Base-by-base conservation (phyloP, 2,797 vertebrate genomes). In the Typhlichthys eigenmanni region DNA sequence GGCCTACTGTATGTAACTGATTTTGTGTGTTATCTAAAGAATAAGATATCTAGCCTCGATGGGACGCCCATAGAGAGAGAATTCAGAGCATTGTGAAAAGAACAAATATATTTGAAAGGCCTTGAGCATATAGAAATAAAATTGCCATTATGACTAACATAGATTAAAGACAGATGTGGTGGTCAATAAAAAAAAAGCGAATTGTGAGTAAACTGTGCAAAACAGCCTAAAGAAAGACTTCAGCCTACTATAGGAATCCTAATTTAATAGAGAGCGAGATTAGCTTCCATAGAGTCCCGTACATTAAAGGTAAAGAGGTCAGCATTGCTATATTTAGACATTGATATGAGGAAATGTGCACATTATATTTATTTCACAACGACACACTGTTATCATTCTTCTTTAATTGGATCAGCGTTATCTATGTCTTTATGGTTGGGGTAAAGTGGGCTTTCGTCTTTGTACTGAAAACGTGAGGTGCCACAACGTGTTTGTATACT, bases 311-410 rank as follows among this genome's bases (percentile, higher is more conserved):
- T 76, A 77, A 82, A 73, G 80, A 83, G 84, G 78, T 68, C 82
- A 75, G 57, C 19, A 79, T 47, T 71, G 82, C 83, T 90, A 86
- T 83, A 85, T 88, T 81, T 82, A 78, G 80, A 38, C 72, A 72
- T 70, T 75, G 78, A 85, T 85, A 0, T 47, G 63, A 8, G 65
- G 71, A 66, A 76, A 80, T 82, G 73, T 80, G 60, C 53, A 13
- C 24, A 64, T 81, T 78, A 48, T 82, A 78, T 85, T 76, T 72
- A 69, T 68, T 70, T 66, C 62, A 68, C 69, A 79, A 71, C 72
- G 62, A 59, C 60, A 69, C 77, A 75, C 63, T 81, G 64, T 87
- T 85, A 73, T 83, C n/a, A 47, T 79, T 81, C 76, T 68, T 75
- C 75, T 86, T 84, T 86, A 83, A 87, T 84, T 87, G 82, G 71